Base-by-base conservation (phyloP, 23 tunicate species). In the Diplosoma virens region DNA sequence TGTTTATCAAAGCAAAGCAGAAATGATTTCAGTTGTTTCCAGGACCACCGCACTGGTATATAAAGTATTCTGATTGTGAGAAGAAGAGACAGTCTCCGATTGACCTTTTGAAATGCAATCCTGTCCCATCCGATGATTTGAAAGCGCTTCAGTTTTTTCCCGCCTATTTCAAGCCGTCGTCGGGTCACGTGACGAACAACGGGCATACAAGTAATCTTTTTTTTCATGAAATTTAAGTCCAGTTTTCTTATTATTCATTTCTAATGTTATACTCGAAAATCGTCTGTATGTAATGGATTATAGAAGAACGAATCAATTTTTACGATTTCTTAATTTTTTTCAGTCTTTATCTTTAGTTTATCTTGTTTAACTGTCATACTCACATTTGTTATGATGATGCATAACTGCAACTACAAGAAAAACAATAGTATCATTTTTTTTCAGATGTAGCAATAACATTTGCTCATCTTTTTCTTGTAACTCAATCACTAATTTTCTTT, bases 201-300 rank as follows among this genome's bases (percentile, higher is more conserved):
- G 97, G 97, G 17, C 97, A 90, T 59, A 52, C 90, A 14, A 80
- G 97, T 90, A 67, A 67, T 4, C 26, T n/a, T n/a, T n/a, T n/a
- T n/a, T n/a, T n/a, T n/a, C n/a, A n/a, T n/a, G n/a, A n/a, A 41
- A 14, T n/a, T 56, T 21, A 9, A 5, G 23, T 56, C 25, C 6
- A 11, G 64, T 14, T 14, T 14, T 7, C 14, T 41, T 7, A 41
- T 41, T 41, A 14, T 41, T 41, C 14, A 41, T 41, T 9, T 41
- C 11, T 9, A 41, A 14, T 41, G 9, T 41, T 41, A 14, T 14
- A 7, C 50, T 41, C 14, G 50, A 41, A 41, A 41, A 41, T 41
- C 50, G 11, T 41, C 14, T 41, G n/a, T n/a, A n/a, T n/a, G n/a
- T n/a, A n/a, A n/a, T n/a, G n/a, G n/a, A n/a, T n/a, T n/a, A n/a